These are phyloP conservation scores for Macrosoma leucophasiata DNA, from an alignment of 2,888 invertebrate species.

Conservation along the genomic window DNA sequence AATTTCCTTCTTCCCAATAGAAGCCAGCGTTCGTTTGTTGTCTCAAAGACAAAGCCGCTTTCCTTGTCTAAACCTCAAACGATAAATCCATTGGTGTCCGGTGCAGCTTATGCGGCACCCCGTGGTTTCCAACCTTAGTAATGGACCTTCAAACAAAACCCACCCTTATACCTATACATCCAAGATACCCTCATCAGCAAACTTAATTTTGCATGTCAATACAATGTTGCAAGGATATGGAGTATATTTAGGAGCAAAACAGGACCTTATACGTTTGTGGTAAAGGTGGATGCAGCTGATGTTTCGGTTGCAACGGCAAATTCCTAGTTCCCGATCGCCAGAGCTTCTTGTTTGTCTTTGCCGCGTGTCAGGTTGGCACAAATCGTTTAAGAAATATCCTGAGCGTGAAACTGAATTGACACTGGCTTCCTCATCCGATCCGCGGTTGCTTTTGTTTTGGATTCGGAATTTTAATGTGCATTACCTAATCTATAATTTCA, in stretches of 20 bases:
- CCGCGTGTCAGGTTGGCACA: conserved; percentile 29
- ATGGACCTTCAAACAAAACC: conserved; percentile 21
- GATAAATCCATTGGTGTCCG: conserved; percentile 65
- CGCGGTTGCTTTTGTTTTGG: no score
- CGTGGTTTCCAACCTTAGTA: conserved; percentile 13
- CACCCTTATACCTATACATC: conserved; percentile 7
- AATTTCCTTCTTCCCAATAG: conserved; percentile 29
- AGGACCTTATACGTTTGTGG: no score
- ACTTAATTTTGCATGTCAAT: conserved; percentile 2
- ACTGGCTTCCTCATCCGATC: no score
- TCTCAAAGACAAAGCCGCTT: conserved; percentile 61
- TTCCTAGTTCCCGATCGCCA: conserved; percentile 24
- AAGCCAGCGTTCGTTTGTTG: conserved; percentile 45
- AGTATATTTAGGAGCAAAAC: no score
- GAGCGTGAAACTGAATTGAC: no score
- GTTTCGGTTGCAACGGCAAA: conserved; percentile 1
- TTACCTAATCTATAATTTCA: no score
- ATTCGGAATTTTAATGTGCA: no score
- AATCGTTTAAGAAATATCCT: conserved; percentile 29
- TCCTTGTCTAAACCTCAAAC: conserved; percentile 56
- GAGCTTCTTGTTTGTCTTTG: conserved; percentile 32
- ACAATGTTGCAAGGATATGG: no score
- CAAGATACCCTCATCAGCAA: not conserved
- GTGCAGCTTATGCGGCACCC: conserved; percentile 45
- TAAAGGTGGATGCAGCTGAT: not conserved